phyloP scores from a whole-genome alignment of 2,113 vertebrate species.

The Carassius carassius region DNA sequence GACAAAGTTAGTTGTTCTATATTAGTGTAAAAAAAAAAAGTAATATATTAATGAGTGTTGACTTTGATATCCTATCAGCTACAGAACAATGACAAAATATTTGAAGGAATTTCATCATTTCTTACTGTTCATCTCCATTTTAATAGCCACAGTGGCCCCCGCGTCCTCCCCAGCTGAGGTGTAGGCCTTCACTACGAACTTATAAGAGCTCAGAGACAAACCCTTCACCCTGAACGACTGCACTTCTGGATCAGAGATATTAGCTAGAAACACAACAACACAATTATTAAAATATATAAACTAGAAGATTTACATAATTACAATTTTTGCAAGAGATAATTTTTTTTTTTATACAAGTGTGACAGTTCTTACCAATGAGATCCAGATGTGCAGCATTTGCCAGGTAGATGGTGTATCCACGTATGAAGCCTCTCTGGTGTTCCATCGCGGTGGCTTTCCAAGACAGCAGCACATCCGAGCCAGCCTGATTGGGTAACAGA shows the following conservation, averaged over 20 bases:
- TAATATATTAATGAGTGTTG: background rate
- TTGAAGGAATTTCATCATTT: background rate
- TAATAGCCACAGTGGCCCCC: conserved; percentile 64
- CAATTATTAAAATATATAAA: background rate
- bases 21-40: background rate
- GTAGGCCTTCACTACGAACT: conserved; percentile 77
- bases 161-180: conserved; percentile 72
- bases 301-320: background rate
- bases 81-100: background rate
- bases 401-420: conserved; percentile 74
- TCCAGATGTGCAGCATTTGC: conserved; percentile 60
- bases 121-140: conserved; percentile 66
- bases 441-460: conserved; percentile 66
- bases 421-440: conserved; percentile 67
- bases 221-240: conserved; percentile 65
- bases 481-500: conserved; percentile 61
- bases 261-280: conserved; percentile 60
- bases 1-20: background rate
- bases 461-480: conserved; percentile 62
- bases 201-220: conserved; percentile 63
- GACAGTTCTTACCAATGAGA: conserved; percentile 63
- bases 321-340: too few relatives aligned
- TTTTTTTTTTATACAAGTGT: too few relatives aligned
- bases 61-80: background rate
- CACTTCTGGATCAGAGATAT: conserved; percentile 58